Evolutionary conservation across 2,113 vertebrate genomes (phyloP).

Genomic region (Sardina pilchardus): DNA sequence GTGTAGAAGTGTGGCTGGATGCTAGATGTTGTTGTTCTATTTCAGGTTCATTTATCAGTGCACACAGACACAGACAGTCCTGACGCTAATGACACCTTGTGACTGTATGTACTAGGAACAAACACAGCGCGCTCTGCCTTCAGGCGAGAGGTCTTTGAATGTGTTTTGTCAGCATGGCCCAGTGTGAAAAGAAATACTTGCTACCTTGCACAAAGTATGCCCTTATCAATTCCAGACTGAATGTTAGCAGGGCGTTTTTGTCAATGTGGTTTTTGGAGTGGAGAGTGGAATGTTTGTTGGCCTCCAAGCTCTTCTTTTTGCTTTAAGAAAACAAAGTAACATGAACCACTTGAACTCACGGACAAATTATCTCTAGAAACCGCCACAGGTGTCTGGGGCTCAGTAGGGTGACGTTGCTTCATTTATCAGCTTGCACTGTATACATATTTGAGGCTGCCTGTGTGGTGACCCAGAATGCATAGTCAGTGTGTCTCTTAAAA

Average conservation of each 20-base stretch:
- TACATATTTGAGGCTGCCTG: neutral
- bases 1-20: neutral
- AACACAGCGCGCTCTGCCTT: neutral
- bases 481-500: neutral
- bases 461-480: neutral
- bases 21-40: neutral
- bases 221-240: neutral
- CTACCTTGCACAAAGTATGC: neutral
- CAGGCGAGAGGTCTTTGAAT: neutral
- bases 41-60: neutral
- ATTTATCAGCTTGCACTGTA: neutral
- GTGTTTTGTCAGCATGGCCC: neutral
- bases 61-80: conserved; percentile 19
- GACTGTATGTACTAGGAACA: neutral
- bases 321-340: neutral
- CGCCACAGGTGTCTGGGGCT: neutral
- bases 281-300: neutral
- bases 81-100: conserved; percentile 25
- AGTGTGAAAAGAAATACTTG: neutral
- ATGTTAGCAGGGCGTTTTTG: neutral
- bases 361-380: neutral
- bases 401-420: neutral
- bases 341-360: neutral
- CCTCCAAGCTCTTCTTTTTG: neutral
- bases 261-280: neutral